These are phyloP conservation scores for Syrista parreyssii DNA, from an alignment of 2,888 invertebrate species.

Conservation along the genomic window DNA sequence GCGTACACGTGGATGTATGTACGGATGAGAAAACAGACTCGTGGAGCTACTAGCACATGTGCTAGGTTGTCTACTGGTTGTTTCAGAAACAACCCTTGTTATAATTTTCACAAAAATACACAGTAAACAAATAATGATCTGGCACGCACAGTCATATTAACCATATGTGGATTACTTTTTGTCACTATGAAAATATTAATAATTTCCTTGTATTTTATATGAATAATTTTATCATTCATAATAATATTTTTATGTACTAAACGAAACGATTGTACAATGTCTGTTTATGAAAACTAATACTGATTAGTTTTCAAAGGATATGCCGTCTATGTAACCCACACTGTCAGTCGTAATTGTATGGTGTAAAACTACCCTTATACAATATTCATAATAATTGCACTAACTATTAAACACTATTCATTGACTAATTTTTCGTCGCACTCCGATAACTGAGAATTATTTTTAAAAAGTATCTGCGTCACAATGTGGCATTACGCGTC, in stretches of 20 bases:
- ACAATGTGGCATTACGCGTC: slow-evolving; percentile 19
- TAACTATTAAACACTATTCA: neutral
- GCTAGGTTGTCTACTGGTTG: neutral
- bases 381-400: neutral
- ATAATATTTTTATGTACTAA: neutral
- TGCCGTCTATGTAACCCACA: neutral
- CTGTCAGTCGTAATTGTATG: neutral
- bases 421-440: neutral
- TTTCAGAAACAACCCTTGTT: neutral
- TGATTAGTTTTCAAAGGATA: neutral
- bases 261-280: neutral
- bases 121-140: neutral
- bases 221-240: neutral
- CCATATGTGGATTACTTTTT: neutral
- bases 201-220: neutral
- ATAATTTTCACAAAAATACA: neutral
- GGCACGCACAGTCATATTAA: too few species aligned
- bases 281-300: neutral
- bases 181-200: neutral
- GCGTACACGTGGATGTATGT: slow-evolving; percentile 31
- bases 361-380: neutral
- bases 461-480: neutral
- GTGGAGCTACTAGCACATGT: neutral
- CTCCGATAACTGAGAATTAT: neutral
- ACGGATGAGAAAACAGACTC: neutral